Evolutionary conservation across 1,140 invertebrate genomes (phyloP), one percentile per base, ranked within the genome.

Genomic region (Drosophila baimaii): DNA sequence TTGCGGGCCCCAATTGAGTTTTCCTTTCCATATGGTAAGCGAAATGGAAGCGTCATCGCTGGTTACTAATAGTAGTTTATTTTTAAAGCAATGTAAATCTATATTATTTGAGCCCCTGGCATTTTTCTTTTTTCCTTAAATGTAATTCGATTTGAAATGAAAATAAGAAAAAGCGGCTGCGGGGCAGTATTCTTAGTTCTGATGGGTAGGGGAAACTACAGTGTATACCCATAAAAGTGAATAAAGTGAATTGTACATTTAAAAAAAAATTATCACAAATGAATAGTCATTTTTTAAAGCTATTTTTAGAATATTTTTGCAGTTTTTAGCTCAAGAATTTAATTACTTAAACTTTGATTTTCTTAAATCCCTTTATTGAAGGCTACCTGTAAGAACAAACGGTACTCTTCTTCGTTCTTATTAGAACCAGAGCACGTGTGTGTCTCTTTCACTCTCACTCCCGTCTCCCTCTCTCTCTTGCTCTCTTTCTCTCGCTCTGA

Each of bases 11-110:
- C 19, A 13, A 47, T 47, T 19, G 49, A 55, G 33, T 71, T 71
- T 71, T 68, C n/a, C 68, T 71, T 71, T 58, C 68, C 56, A 49
- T 66, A 37, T 47, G 61, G 31, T 12, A 29, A 63, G 17, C 17
- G 1, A 29, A 39, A 56, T 25, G 8, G 25, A 39, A 19, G 31
- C 27, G 29, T 17, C 49, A 31, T 8, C 1, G n/a, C 8, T 51
- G 33, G 33, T 65, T 49, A 41, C 61, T 51, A 68, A 65, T 39
- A 13, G 27, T 44, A 33, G 10, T 0, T 21, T 17, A 21, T 15
- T 19, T 55, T 19, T 5, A 23, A 33, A 8, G 9, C 2, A 17
- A n/a, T 9, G 5, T 35, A 5, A 44, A 65, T 61, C 21, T 19
- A 35, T 27, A 27, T 21, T 21, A 33, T 33, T 44, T 23, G 6